Base-by-base conservation (phyloP, 1,140 invertebrate genomes). In the Nautilus pompilius region DNA sequence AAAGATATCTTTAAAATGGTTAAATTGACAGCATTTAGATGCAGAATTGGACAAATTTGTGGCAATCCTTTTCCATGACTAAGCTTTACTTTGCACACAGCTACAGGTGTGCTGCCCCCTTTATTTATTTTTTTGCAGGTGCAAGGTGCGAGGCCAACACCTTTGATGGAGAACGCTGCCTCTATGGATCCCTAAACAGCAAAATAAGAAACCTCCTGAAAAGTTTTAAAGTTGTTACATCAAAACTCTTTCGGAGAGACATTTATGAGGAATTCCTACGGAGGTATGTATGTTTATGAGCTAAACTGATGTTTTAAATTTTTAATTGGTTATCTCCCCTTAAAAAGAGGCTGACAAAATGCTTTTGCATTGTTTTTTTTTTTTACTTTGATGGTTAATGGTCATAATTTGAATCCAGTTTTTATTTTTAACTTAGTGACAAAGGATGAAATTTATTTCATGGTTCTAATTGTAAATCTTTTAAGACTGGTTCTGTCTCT, bases 161-260 rank as follows among this genome's bases (percentile, higher is more conserved):
- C 22, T 87, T 87, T 80, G 86, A 87, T 77, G 86, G 86, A 2
- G 86, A 87, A 72, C 70, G 86, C 32, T 87, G 86, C 75, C 64
- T 87, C 10, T 87, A 87, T 73, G 86, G 86, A 22, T 85, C 86
- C 28, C 72, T 87, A 29, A 87, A 79, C 29, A 80, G 84, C 66
- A 76, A 85, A 28, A 87, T 87, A 28, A 68, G 84, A 46, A 82
- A 80, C 58, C 59, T 85, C 5, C 71, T 87, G 8, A 72, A 77
- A 22, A 80, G 80, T 32, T 85, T 81, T 62, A 84, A 85, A 65
- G 81, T 85, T 22, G 74, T 87, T 22, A 84, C 84, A 22, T 73
- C 80, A 13, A 76, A 81, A 53, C 82, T 79, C 4, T 82, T 86
- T 45, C 69, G 83, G 34, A 70, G 86, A 60, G 84, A 86, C 68